These are phyloP conservation scores for Nymphalis urticae DNA, from an alignment of 2,888 invertebrate species.

Conservation along the genomic window DNA sequence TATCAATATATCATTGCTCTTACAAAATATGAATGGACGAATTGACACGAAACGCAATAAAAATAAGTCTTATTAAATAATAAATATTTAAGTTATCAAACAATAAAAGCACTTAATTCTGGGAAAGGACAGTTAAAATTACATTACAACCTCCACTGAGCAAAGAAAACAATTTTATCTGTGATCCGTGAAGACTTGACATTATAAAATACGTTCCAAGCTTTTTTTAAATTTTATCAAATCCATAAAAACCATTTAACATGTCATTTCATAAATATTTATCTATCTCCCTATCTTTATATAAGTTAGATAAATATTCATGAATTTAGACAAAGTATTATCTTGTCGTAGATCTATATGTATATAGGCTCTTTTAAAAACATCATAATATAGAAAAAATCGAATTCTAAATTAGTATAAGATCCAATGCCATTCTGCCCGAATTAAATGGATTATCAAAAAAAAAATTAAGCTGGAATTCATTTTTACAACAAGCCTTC, in stretches of 20 bases:
- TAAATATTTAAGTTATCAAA: conserved; percentile 35
- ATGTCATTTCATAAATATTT: too few relatives aligned
- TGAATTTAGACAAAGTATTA: too few relatives aligned
- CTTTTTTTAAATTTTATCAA: too few relatives aligned
- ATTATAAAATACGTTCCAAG: not conserved
- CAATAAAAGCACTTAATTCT: conserved; percentile 24
- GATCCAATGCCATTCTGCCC: too few relatives aligned
- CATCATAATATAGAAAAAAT: too few relatives aligned
- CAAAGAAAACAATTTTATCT: conserved; percentile 62
- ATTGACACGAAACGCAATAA: conserved; percentile 17
- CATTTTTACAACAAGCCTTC: conserved; percentile 26
- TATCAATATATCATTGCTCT: conserved; percentile 29
- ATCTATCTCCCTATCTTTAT: too few relatives aligned
- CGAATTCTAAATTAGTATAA: too few relatives aligned
- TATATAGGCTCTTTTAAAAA: too few relatives aligned
- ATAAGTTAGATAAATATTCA: too few relatives aligned
- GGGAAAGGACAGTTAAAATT: conserved; percentile 36
- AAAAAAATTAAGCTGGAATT: not conserved
- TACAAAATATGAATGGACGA: conserved; percentile 25
- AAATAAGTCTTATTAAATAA: conserved; percentile 31
- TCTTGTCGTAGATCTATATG: too few relatives aligned
- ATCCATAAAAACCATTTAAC: too few relatives aligned
- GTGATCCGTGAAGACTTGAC: conserved; percentile 47
- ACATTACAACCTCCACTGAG: conserved; percentile 74
- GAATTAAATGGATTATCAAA: not conserved